These are phyloP conservation scores for Cantharis rustica DNA, from an alignment of 2,888 invertebrate genomes.

Conservation along the genomic window DNA sequence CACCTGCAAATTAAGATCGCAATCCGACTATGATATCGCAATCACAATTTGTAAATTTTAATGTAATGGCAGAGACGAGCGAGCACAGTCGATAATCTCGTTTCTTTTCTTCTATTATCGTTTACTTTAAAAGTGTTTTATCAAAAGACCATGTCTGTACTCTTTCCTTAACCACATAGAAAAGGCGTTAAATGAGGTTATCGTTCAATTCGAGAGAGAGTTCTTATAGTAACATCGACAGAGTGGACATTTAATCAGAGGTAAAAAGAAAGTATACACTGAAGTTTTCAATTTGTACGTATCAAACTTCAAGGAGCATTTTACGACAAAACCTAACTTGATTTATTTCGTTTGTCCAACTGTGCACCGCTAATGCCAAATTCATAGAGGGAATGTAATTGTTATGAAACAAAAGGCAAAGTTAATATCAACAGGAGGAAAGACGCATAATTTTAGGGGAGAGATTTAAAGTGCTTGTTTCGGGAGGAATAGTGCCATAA, in stretches of 20 bases:
- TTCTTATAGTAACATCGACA: neutral
- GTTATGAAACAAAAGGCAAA: neutral
- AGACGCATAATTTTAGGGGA: neutral
- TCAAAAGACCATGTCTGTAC: neutral
- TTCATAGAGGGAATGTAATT: neutral
- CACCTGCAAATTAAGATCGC: neutral
- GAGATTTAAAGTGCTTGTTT: neutral
- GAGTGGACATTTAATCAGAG: slow-evolving; percentile 11
- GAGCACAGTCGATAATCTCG: neutral
- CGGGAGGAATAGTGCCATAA: neutral
- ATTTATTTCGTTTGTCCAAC: neutral
- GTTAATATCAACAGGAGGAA: neutral
- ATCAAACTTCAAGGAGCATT: slow-evolving; percentile 3
- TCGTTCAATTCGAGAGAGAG: slow-evolving; percentile 7
- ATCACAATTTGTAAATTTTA: slow-evolving; percentile 1
- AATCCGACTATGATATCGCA: neutral
- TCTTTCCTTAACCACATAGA: neutral
- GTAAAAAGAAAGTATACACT: slow-evolving; percentile 7
- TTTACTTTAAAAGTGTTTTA: slow-evolving; percentile 5
- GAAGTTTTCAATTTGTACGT: slow-evolving; percentile 6
- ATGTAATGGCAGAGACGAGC: neutral
- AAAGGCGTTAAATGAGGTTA: slow-evolving; percentile 3
- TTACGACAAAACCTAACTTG: neutral
- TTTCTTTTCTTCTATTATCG: neutral
- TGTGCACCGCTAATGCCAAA: neutral